Conservation (phyloP, 2,113 vertebrate species). For the Aptenodytes forsteri region DNA sequence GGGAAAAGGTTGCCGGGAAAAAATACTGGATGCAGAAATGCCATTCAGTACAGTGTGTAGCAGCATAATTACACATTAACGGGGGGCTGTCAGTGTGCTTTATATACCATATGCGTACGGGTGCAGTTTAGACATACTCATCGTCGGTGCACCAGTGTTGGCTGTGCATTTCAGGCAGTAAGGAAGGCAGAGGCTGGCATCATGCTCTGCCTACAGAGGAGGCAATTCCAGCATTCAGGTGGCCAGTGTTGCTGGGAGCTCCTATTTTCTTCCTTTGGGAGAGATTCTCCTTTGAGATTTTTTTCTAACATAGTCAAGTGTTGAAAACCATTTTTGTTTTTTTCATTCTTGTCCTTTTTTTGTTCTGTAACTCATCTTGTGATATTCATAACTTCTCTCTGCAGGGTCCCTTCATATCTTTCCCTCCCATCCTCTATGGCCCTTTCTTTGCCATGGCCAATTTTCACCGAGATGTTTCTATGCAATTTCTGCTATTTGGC, state of each 20-base stretch:
- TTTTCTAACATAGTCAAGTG: background rate
- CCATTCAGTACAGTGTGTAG: background rate
- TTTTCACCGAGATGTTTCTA: background rate
- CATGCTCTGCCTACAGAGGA: background rate
- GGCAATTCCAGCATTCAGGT: background rate
- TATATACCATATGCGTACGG: fast-evolving
- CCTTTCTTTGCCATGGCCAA: background rate
- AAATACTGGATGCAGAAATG: background rate
- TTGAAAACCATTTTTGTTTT: background rate
- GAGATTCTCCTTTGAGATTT: background rate
- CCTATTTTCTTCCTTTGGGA: background rate
- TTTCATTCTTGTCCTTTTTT: background rate
- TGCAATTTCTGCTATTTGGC: background rate
- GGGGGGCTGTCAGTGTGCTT: background rate
- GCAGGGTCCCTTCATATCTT: background rate
- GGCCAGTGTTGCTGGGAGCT: background rate
- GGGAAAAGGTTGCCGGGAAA: background rate
- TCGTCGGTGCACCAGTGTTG: fast-evolving
- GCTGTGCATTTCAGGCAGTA: background rate
- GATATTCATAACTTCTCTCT: background rate
- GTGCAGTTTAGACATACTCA: background rate
- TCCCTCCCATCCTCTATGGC: background rate
- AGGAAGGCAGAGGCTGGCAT: background rate
- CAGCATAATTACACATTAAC: background rate
- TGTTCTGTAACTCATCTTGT: background rate